Percentiles rank a stretch among this genome's conserved stretches.
Conservation (phyloP, 2,113 vertebrate genomes). For the Circaetus cinerascens region DNA sequence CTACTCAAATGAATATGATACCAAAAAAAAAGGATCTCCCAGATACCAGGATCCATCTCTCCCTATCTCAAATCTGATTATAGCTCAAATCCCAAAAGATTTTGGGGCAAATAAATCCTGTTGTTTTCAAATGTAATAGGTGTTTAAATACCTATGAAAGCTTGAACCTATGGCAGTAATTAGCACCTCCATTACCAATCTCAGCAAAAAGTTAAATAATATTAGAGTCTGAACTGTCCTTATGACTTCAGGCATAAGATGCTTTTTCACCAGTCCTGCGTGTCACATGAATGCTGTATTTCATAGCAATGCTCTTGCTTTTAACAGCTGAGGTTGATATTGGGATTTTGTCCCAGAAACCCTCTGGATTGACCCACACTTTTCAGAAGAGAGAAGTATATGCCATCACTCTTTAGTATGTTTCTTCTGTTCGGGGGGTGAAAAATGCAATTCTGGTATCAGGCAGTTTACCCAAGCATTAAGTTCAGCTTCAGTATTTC, state of each 20-base stretch:
- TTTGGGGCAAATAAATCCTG: not conserved
- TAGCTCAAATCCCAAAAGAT: not conserved
- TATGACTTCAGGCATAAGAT: not conserved
- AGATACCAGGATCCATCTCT: not conserved
- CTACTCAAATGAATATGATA: not conserved
- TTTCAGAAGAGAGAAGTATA: not conserved
- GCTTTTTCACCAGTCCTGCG: not conserved
- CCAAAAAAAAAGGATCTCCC: not conserved
- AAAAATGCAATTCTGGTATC: not conserved
- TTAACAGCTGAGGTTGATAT: not conserved
- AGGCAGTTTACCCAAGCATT: not conserved
- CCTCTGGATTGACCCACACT: not conserved
- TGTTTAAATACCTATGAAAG: not conserved
- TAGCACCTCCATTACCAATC: not conserved
- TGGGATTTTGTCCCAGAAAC: not conserved
- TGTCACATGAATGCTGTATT: not conserved
- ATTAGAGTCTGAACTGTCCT: not conserved
- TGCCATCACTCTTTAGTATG: not conserved
- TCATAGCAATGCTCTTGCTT: rapidly evolving
- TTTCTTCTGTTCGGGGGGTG: not conserved
- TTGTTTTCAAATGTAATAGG: not conserved
- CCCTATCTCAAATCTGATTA: not conserved
- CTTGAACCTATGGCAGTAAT: not conserved
- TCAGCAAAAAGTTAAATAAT: not conserved
- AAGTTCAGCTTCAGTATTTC: not conserved